phyloP scores from a whole-genome alignment of 2,888 invertebrate species.

The Stenolophus ochropezus region DNA sequence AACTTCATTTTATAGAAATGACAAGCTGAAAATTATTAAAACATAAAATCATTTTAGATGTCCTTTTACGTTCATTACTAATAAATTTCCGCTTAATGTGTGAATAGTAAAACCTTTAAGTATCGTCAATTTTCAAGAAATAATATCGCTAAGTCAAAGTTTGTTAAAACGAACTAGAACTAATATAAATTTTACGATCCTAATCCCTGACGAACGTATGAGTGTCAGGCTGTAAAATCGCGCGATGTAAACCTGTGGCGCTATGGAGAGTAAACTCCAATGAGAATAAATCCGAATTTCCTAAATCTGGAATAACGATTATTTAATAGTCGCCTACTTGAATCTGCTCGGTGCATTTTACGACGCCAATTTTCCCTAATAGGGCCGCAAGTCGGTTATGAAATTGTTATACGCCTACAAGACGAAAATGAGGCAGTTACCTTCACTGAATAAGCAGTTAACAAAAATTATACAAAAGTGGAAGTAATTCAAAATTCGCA shows the following conservation, averaged over 20 bases:
- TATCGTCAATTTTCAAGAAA: neutral
- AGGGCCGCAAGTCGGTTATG: constrained; percentile 21
- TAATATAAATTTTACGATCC: neutral
- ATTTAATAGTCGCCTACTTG: constrained; percentile 44
- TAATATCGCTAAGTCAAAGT: neutral
- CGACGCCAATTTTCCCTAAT: constrained; percentile 44
- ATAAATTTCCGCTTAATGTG: neutral
- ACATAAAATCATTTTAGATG: neutral
- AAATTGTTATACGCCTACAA: constrained; percentile 41
- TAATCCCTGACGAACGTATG: neutral
- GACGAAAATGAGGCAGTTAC: neutral
- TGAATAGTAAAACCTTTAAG: neutral
- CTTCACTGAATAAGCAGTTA: neutral
- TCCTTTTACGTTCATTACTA: neutral
- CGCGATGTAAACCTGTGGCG: constrained; percentile 16
- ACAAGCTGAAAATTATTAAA: neutral
- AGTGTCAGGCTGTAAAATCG: constrained; percentile 6
- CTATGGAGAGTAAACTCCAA: neutral
- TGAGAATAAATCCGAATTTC: constrained; percentile 36
- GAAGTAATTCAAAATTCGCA: too few species aligned
- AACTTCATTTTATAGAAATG: too few species aligned
- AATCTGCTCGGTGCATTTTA: constrained; percentile 37
- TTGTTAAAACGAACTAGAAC: neutral
- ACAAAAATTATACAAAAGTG: too few species aligned
- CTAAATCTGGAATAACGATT: constrained; percentile 44